Evolutionary conservation across 2,888 invertebrate genomes (phyloP).

Genomic region (Sminthurides aquaticus): DNA sequence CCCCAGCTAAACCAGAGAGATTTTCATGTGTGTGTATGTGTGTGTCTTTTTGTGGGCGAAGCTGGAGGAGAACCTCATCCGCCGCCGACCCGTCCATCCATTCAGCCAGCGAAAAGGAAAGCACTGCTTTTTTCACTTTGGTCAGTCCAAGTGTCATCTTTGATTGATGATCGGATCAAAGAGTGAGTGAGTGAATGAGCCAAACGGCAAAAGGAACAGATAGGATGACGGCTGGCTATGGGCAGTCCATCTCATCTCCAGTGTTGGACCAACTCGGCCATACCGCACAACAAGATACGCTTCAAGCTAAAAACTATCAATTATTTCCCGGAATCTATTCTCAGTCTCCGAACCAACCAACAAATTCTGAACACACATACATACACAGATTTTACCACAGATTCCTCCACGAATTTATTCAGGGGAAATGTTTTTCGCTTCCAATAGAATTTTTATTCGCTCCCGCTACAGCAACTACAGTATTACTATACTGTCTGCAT

Average conservation of each 20-base stretch:
- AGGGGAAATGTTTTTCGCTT: too few relatives aligned
- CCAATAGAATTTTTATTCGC: too few relatives aligned
- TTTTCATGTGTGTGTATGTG: too few relatives aligned
- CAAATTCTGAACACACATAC: too few relatives aligned
- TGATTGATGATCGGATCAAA: slow-evolving; percentile 38
- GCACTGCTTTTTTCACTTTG: slow-evolving; percentile 24
- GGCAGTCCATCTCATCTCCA: background rate
- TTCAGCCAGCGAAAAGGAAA: slow-evolving; percentile 17
- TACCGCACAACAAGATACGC: background rate
- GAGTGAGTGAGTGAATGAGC: slow-evolving; percentile 6
- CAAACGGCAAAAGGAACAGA: slow-evolving; percentile 18
- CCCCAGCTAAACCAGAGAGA: too few relatives aligned
- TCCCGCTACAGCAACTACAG: too few relatives aligned
- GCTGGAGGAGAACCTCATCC: slow-evolving; percentile 12
- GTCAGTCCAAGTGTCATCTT: slow-evolving; percentile 36
- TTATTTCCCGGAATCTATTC: too few relatives aligned
- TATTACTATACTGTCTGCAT: too few relatives aligned
- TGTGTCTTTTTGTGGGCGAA: too few relatives aligned
- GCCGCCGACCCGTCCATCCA: slow-evolving; percentile 8
- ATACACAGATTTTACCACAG: too few relatives aligned
- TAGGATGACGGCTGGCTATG: background rate
- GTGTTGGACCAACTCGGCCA: background rate
- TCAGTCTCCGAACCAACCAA: too few relatives aligned
- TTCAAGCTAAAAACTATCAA: background rate
- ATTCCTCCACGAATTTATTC: too few relatives aligned